Base-by-base conservation (phyloP, 2,888 invertebrate species). In the Uloborus plumipes region DNA sequence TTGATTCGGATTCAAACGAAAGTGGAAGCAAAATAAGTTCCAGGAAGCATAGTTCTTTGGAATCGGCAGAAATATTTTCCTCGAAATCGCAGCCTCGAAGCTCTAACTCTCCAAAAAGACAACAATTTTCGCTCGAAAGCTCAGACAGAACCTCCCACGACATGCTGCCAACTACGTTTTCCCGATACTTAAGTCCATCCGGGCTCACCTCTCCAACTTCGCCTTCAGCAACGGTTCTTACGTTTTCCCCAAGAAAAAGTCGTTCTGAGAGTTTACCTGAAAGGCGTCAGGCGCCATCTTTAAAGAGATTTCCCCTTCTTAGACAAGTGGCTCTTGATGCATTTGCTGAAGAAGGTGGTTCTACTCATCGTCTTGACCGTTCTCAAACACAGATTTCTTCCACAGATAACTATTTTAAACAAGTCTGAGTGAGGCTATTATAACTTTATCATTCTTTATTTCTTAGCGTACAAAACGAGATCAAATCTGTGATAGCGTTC, bases 261-360 rank as follows among this genome's bases (percentile, higher is more conserved):
- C 61, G 83, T 15, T 83, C 83, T 2, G 83, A 83, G 15, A 83
- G 83, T 50, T 58, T 83, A 18, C 83, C 83, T 15, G 83, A 83
- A 66, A 62, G 83, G 55, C 39, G 83, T n/a, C 73, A 71, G 55
- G 73, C 77, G 31, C 69, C 83, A 22, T 74, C 80, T 14, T 16
- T 79, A 1, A 85, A 85, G 55, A 75, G 86, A 75, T 84, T 82
- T 53, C 85, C 85, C 9, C 66, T 85, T 16, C 65, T 86, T 39
- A 62, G 86, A 67, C 85, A 85, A 76, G 84, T 75, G 16, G 84
- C 86, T 15, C 80, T 86, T 3, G 85, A 84, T 51, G 20, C 81
- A 26, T 78, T 76, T 66, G 74, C 66, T 26, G 84, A 84, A 71
- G 84, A 84, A 83, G 73, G 77, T n/a, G 81, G 74, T 22, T 81